phyloP scores from a whole-genome alignment of 1,140 invertebrate species.

The Drosophila malerkotliana region DNA sequence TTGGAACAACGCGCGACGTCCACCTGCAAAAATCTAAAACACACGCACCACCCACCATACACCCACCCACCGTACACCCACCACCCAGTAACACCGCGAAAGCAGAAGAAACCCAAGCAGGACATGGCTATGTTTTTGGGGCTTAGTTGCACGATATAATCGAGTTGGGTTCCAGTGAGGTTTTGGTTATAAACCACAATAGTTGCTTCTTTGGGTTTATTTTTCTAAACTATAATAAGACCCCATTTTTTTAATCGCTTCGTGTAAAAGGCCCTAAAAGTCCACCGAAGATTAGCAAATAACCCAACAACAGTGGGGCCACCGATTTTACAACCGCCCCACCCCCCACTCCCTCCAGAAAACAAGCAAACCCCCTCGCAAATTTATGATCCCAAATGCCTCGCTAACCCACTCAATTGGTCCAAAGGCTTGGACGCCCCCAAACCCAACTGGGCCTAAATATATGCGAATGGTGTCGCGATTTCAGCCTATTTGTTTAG shows the following conservation, averaged over 20 bases:
- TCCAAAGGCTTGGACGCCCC: neutral
- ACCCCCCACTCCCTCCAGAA: neutral
- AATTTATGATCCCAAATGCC: constrained; percentile 38
- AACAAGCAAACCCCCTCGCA: neutral
- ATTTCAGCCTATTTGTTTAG: constrained; percentile 60
- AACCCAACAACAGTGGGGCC: constrained; percentile 17
- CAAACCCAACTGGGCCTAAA: neutral
- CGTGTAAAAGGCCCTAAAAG: constrained; percentile 21
- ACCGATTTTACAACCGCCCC: constrained; percentile 37
- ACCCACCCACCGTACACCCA: neutral
- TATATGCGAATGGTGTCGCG: constrained; percentile 6
- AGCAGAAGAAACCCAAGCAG: constrained; percentile 11
- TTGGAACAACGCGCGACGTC: constrained; percentile 1
- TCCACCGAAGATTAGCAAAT: constrained; percentile 28
- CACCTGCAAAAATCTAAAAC: constrained; percentile 72
- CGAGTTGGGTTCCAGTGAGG: neutral
- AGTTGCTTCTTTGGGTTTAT: neutral
- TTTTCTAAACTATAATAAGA: neutral
- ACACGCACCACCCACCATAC: constrained; percentile 57
- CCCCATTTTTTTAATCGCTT: neutral
- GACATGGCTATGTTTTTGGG: constrained; percentile 12
- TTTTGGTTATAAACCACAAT: neutral
- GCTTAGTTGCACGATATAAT: constrained; percentile 2
- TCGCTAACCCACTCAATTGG: constrained; percentile 15
- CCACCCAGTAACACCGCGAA: neutral